Conservation (phyloP, 2,888 invertebrate genomes). For the Thalpophila matura region DNA sequence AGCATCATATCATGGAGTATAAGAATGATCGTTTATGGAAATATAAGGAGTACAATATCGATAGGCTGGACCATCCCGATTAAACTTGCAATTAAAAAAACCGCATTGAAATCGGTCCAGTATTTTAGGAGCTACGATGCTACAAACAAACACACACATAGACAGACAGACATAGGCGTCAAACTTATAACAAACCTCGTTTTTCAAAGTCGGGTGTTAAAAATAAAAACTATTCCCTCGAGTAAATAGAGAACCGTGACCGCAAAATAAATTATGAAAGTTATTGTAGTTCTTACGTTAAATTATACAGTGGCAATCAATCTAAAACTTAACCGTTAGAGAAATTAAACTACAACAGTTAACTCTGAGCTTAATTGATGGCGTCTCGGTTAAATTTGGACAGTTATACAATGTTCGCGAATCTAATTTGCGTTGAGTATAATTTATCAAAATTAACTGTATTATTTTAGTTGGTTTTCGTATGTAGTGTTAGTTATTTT, state of each 20-base stretch:
- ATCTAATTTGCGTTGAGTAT: conserved; percentile 57
- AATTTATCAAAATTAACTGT: conserved; percentile 62
- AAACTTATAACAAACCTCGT: no score
- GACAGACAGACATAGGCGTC: no score
- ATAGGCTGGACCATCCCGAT: no score
- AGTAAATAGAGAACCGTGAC: neutral
- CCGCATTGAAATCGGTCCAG: no score
- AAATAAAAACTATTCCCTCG: conserved; percentile 26
- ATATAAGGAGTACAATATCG: no score
- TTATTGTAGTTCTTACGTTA: conserved; percentile 43
- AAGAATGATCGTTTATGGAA: no score
- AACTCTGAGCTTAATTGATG: conserved; percentile 56
- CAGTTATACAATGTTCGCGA: conserved; percentile 59
- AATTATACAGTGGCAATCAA: conserved; percentile 59
- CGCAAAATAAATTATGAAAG: conserved; percentile 53
- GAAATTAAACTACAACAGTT: conserved; percentile 63
- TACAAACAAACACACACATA: no score
- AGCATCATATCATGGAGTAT: no score
- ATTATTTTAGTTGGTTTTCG: conserved; percentile 42
- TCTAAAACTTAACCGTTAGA: conserved; percentile 61
- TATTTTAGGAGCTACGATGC: no score
- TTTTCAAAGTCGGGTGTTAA: no score
- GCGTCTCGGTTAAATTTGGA: conserved; percentile 60
- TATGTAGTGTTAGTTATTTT: conserved; percentile 7
- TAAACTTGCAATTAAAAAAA: no score